Evolutionary conservation across 2,888 invertebrate species (phyloP), one percentile per base, ranked within the genome.

Genomic region (Slavum lentiscoides): DNA sequence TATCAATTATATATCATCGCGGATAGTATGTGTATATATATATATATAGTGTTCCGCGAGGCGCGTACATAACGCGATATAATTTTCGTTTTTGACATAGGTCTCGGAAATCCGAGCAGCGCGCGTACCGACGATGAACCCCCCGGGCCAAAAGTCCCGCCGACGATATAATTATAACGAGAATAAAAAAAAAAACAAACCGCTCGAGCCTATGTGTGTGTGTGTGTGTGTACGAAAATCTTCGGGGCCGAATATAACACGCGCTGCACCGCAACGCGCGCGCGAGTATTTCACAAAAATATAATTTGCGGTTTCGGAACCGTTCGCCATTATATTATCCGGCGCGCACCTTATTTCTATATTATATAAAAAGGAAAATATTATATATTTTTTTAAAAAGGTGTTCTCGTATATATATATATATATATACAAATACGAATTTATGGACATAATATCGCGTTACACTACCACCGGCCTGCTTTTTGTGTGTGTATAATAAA

Each of bases 231-330:
- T 30, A 30, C 4, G 4, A 30, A 30, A 66, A 55, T 37, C 64
- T 11, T 11, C 21, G n/a, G 1, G n/a, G 1, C 30, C 30, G 30
- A 30, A 30, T 2, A 30, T 30, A 30, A n/a, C n/a, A n/a, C n/a
- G n/a, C n/a, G n/a, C n/a, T n/a, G n/a, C n/a, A n/a, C n/a, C n/a
- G n/a, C 30, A 4, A 30, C 30, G 30, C 30, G 30, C 30, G 17
- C 9, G 55, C 11, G 15, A 13, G 30, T 21, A 62, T 30, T 30
- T 30, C 30, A 55, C 23, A 68, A 70, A 30, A 30, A 30, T 30
- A 30, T 77, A 77, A 77, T 77, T 77, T 77, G 77, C 77, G 77
- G 77, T 77, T 77, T 77, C 69, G 62, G 61, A 30, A 59, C 61
- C 61, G 61, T 77, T 77, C 62, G 77, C 77, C 19, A 70, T n/a